Evolutionary conservation across 2,113 vertebrate genomes (phyloP), one percentile per base, ranked within the genome.

Genomic region (Uria lomvia): DNA sequence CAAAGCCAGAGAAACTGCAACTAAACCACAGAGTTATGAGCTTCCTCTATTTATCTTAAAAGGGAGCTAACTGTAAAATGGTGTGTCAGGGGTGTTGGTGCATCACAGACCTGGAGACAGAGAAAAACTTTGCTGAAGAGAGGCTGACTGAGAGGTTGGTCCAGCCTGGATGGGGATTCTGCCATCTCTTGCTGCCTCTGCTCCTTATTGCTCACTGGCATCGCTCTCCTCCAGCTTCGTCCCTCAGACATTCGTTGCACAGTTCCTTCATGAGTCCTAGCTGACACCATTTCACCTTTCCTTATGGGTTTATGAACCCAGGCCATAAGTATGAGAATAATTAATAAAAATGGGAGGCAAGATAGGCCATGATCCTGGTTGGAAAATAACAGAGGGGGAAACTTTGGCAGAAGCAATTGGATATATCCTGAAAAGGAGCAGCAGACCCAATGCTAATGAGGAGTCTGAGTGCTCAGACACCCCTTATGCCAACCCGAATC

Each of bases 11-110:
- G 89, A 94, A 91, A 91, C 62, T 80, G 78, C 55, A 76, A 71
- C 84, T 76, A 88, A 95, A 58, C 42, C 70, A 77, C 1, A 0
- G 40, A 65, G 62, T 76, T 92, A 73, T 0, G 18, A 95, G 81
- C 91, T 95, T 96, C 76, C 75, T 68, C 66, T 90, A 43, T 94
- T 91, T 88, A n/a, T 79, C 80, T 63, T 52, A 40, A 55, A 63
- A 49, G 32, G 27, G 43, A 82, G 17, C 19, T 66, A 42, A 67
- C 45, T 66, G 50, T 70, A 82, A 96, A 91, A 65, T 2, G 24
- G 42, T 9, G 36, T 2, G 0, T 50, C 66, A 40, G 58, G 66
- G 62, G 21, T 67, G 23, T 42, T 80, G 72, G 60, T 80, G 78
- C 1, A 1, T 16, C 66, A 40, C 45, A 92, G 74, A 88, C 7